Evolutionary conservation across 2,113 vertebrate genomes (phyloP).

Genomic region (Chamaetylas fuelleborni): DNA sequence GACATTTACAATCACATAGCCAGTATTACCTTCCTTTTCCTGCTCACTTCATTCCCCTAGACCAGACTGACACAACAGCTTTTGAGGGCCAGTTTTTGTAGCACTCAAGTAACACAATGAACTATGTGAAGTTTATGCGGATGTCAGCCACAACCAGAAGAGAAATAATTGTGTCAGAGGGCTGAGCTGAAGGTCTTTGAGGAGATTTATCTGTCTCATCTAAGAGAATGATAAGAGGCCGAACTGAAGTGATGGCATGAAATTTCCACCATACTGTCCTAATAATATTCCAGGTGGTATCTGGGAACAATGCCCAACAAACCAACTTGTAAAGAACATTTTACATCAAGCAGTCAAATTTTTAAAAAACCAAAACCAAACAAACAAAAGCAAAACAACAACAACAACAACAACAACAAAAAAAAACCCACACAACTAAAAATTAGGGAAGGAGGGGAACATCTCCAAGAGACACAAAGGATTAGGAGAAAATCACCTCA

Average conservation of each 20-base stretch:
- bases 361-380: background rate
- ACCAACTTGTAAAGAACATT: background rate
- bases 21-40: background rate
- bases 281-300: background rate
- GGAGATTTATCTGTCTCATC: background rate
- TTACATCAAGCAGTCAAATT: background rate
- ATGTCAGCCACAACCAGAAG: background rate
- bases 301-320: background rate
- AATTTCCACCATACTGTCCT: background rate
- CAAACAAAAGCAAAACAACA: background rate
- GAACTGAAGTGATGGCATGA: background rate
- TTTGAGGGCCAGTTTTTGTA: background rate
- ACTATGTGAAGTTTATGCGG: background rate
- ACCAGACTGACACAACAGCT: background rate
- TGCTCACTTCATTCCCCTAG: background rate
- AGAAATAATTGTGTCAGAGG: background rate
- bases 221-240: background rate
- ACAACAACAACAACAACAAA: too few relatives aligned
- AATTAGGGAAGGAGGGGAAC: accelerated
- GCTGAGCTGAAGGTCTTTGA: slow-evolving; percentile 1
- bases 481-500: background rate
- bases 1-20: background rate
- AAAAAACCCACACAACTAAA: background rate
- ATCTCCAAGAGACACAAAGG: background rate
- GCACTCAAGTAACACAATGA: background rate